phyloP scores from a whole-genome alignment of 2,797 vertebrate genomes.

The Ficedula albicollis region DNA sequence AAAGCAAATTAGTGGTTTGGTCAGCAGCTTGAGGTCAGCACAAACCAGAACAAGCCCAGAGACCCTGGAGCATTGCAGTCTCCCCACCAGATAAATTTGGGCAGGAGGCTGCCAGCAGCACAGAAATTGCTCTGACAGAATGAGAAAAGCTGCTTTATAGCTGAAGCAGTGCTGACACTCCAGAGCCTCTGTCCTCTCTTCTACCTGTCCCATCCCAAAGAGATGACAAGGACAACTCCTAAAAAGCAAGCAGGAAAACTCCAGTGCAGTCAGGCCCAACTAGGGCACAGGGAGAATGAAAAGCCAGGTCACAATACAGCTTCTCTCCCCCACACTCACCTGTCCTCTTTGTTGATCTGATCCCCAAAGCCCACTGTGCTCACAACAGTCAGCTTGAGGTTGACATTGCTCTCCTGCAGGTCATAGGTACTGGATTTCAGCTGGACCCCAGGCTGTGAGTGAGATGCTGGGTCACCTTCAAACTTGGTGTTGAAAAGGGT shows the following conservation, averaged over 20 bases:
- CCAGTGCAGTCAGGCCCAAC: not conserved
- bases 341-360: conserved; percentile 98
- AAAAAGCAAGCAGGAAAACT: not conserved
- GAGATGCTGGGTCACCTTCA: conserved; percentile 91
- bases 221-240: not conserved
- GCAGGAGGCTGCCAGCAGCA: not conserved
- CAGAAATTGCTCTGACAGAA: not conserved
- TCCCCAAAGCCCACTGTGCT: conserved; percentile 95
- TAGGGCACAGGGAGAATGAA: not conserved
- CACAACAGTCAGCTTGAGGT: conserved; percentile 93
- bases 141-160: not conserved
- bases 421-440: conserved; percentile 94
- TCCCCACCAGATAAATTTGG: not conserved
- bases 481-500: conserved; percentile 99
- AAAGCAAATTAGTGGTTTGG: not conserved
- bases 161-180: not conserved
- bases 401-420: conserved; percentile 95
- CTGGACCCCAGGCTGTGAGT: conserved; percentile 93
- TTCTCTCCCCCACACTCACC: conserved; percentile 74
- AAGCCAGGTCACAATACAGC: not conserved
- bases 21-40: not conserved
- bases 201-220: not conserved
- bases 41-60: not conserved
- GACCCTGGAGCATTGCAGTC: not conserved
- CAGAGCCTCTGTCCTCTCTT: not conserved